phyloP scores from a whole-genome alignment of 2,888 invertebrate genomes.

The Heterodera filipjevi region DNA sequence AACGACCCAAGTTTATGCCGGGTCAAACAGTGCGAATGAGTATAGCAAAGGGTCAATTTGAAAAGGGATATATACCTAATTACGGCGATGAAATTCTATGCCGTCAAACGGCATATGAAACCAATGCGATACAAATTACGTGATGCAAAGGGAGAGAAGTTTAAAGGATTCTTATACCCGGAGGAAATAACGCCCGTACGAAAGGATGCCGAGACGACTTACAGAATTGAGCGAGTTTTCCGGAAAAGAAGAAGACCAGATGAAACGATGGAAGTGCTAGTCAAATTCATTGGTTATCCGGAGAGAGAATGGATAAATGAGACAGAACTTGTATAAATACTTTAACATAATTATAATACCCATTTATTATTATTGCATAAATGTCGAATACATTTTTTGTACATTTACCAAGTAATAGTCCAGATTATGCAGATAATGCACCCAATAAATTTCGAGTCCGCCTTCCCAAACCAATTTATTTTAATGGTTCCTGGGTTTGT shows the following conservation, averaged over 20 bases:
- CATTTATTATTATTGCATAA: neutral
- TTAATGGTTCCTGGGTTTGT: constrained; percentile 23
- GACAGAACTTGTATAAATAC: constrained; percentile 16
- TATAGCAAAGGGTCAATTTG: neutral
- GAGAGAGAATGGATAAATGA: constrained; percentile 27
- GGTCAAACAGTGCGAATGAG: constrained; percentile 17
- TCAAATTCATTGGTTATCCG: constrained; percentile 22
- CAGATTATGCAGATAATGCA: constrained; percentile 16
- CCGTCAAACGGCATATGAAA: constrained; percentile 2
- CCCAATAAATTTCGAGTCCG: constrained; percentile 26
- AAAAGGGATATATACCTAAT: constrained; percentile 21
- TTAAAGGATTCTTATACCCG: constrained; percentile 1
- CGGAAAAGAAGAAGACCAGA: neutral
- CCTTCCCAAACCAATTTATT: constrained; percentile 17
- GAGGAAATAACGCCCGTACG: constrained; percentile 8
- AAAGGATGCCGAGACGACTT: constrained; percentile 11
- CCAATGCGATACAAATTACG: constrained; percentile 7
- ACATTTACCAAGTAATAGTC: constrained; percentile 19
- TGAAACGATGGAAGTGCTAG: constrained; percentile 16
- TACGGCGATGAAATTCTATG: constrained; percentile 9
- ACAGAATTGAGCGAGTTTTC: constrained; percentile 1
- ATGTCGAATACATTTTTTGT: constrained; percentile 26
- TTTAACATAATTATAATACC: neutral
- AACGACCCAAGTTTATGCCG: constrained; percentile 1
- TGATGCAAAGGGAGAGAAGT: constrained; percentile 18